Conservation (phyloP, 1,140 invertebrate genomes). For the Drosophila dunni region DNA sequence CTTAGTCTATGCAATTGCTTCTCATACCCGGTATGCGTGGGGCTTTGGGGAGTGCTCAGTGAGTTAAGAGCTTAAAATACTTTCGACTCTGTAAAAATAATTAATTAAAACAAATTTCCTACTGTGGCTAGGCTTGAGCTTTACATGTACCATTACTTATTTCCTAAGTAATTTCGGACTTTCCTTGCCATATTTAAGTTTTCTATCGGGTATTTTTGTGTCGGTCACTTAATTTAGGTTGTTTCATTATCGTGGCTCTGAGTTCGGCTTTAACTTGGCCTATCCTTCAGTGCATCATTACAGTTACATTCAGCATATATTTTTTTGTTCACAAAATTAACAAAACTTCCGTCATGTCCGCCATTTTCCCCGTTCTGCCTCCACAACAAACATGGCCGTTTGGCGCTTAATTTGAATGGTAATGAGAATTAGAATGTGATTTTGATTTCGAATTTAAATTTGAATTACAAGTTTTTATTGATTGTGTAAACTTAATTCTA, state of each 20-base stretch:
- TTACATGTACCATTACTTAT: too few relatives aligned
- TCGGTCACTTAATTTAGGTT: too few relatives aligned
- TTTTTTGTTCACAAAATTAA: neutral
- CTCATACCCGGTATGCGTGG: constrained; percentile 12
- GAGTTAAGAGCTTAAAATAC: too few relatives aligned
- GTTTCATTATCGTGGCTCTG: neutral
- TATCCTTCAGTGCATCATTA: constrained; percentile 66
- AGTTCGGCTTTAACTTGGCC: constrained; percentile 14
- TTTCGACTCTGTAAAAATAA: too few relatives aligned
- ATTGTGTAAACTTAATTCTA: constrained; percentile 35
- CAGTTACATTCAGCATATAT: constrained; percentile 29
- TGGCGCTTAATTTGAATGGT: constrained; percentile 21
- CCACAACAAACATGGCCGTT: constrained; percentile 5
- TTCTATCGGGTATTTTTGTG: too few relatives aligned
- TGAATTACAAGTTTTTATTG: constrained; percentile 19
- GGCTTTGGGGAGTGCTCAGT: constrained; percentile 3
- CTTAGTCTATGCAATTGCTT: constrained; percentile 56
- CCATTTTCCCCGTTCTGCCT: constrained; percentile 1
- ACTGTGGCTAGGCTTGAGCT: too few relatives aligned
- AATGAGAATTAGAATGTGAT: neutral
- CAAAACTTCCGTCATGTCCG: constrained; percentile 29
- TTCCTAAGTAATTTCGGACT: too few relatives aligned
- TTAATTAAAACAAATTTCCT: too few relatives aligned
- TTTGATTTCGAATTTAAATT: constrained; percentile 5
- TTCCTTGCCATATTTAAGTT: too few relatives aligned